A percentile compares a stretch with the other conserved stretches of the same genome.
phyloP scores from a whole-genome alignment of 2,797 vertebrate species.

The Myioborus melanocephalus region DNA sequence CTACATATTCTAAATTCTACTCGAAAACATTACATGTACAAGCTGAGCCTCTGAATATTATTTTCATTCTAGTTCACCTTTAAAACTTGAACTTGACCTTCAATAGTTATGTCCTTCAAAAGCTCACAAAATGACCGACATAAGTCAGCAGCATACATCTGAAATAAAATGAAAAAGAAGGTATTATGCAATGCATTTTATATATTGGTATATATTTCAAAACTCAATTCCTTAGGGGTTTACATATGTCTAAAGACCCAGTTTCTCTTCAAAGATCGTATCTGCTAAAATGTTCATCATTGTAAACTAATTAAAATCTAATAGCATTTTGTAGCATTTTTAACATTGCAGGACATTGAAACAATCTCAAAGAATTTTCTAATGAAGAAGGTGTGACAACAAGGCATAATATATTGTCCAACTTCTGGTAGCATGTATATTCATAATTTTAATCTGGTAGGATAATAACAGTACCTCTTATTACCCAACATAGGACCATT shows the following conservation, averaged over 20 bases:
- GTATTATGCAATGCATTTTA: not conserved
- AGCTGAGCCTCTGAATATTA: not conserved
- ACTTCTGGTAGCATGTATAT: not conserved
- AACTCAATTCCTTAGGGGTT: not conserved
- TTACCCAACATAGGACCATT: not conserved
- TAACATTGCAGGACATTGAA: not conserved
- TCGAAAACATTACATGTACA: not conserved
- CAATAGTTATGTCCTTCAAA: constrained; percentile 87
- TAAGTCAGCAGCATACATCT: constrained; percentile 85
- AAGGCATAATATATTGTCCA: not conserved
- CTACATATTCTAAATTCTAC: not conserved
- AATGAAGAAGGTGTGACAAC: not conserved
- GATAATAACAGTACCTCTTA: not conserved
- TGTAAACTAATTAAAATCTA: not conserved
- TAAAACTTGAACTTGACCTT: constrained; percentile 91
- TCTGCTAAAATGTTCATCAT: not conserved
- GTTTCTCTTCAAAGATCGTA: not conserved
- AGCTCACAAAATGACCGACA: constrained; percentile 87
- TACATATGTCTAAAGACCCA: not conserved
- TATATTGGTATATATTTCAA: not conserved
- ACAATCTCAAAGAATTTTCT: not conserved
- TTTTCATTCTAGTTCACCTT: constrained; percentile 78
- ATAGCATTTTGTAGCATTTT: not conserved
- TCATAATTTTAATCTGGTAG: not conserved
- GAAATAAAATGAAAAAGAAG: constrained; percentile 45